A percentile compares a stretch with the other conserved stretches of the same genome.
Evolutionary conservation across 2,888 invertebrate species (phyloP).

Genomic region (Hydraecia micacea): DNA sequence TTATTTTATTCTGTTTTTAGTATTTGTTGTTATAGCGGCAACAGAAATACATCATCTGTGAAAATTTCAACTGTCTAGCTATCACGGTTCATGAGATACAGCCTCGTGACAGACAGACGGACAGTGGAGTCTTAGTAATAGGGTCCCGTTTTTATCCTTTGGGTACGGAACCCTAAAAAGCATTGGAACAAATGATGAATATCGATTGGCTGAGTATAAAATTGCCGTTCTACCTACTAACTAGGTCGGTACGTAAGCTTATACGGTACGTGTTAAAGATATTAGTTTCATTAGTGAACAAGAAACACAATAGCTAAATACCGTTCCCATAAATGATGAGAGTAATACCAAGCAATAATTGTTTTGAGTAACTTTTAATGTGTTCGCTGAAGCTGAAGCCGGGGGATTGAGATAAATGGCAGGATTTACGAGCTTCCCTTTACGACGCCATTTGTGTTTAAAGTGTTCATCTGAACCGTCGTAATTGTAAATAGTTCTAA

Average conservation of each 20-base stretch:
- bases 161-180: too few species aligned
- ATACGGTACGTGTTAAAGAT: background rate
- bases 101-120: too few species aligned
- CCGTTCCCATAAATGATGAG: constrained; percentile 26
- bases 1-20: too few species aligned
- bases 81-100: too few species aligned
- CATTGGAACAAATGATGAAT: background rate
- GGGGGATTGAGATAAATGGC: constrained; percentile 44
- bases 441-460: constrained; percentile 59
- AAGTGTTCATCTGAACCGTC: constrained; percentile 48
- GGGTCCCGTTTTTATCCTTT: too few species aligned
- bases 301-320: constrained; percentile 24
- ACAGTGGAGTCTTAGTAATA: too few species aligned
- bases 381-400: constrained; percentile 29
- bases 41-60: too few species aligned
- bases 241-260: background rate
- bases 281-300: constrained; percentile 12
- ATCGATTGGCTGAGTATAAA: background rate
- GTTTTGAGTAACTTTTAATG: constrained; percentile 57
- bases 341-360: constrained; percentile 37
- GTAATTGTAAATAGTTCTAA: constrained; percentile 59
- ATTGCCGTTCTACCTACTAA: background rate
- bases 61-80: too few species aligned
- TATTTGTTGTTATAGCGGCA: too few species aligned
- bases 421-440: constrained; percentile 56